Conservation (phyloP, 2,797 vertebrate genomes). For the Mergus octosetaceus region DNA sequence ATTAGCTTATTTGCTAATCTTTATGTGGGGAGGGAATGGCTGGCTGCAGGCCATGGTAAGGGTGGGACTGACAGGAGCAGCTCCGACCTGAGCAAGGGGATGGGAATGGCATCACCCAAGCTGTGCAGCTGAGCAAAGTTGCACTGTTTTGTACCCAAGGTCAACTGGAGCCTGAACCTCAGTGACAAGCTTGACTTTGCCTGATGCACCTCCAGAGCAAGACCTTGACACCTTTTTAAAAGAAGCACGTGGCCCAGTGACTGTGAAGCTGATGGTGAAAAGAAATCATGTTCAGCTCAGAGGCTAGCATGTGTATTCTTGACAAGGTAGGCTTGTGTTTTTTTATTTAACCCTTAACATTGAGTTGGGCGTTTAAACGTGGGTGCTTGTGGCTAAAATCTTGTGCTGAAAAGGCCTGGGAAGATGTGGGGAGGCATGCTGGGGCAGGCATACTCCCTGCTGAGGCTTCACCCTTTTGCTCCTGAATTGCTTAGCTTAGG, state of each 20-base stretch:
- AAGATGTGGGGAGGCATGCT: background rate
- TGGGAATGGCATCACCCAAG: background rate
- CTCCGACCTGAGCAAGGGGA: background rate
- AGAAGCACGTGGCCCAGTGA: background rate
- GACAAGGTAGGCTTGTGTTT: accelerated
- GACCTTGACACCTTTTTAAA: background rate
- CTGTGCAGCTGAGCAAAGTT: background rate
- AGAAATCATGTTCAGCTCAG: background rate
- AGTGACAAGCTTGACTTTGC: background rate
- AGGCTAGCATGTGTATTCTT: background rate
- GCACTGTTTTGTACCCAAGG: background rate
- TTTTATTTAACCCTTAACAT: background rate
- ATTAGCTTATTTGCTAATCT: background rate
- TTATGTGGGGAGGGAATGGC: background rate
- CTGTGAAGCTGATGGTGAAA: background rate
- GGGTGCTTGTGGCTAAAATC: background rate
- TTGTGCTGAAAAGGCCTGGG: background rate
- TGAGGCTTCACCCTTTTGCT: background rate
- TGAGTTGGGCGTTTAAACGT: background rate
- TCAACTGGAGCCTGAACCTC: background rate
- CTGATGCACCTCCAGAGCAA: background rate
- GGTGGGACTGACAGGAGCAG: background rate
- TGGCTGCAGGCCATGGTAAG: background rate
- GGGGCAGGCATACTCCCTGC: background rate
- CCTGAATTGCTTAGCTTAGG: conserved; percentile 61